Percentiles rank a stretch among this genome's conserved stretches.
phyloP scores from a whole-genome alignment of 2,888 invertebrate species.

The Spodoptera exigua region DNA sequence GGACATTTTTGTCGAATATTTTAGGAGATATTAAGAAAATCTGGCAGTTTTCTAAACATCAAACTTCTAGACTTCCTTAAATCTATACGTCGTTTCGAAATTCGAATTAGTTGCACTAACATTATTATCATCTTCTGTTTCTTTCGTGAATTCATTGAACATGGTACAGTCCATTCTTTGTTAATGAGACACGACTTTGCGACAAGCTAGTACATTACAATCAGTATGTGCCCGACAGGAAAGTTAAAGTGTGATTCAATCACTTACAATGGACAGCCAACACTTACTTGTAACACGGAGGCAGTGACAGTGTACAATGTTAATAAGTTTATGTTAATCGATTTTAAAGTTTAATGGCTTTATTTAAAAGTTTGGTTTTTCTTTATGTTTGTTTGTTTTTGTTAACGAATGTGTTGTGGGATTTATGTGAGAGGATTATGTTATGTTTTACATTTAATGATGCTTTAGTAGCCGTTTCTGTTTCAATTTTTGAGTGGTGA shows the following conservation, averaged over 20 bases:
- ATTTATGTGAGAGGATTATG: too few species aligned
- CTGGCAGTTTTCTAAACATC: too few species aligned
- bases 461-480: too few species aligned
- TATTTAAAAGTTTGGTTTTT: conserved; percentile 35
- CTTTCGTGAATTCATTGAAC: conserved; percentile 14
- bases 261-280: conserved; percentile 60
- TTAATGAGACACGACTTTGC: conserved; percentile 42
- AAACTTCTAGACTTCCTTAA: too few species aligned
- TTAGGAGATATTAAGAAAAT: too few species aligned
- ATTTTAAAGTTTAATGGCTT: conserved; percentile 51
- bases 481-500: too few species aligned
- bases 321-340: conserved; percentile 52
- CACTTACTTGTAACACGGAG: conserved; percentile 64
- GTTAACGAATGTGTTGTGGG: conserved; percentile 14
- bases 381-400: conserved; percentile 29
- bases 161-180: conserved; percentile 35
- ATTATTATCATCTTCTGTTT: neutral
- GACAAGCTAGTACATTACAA: conserved; percentile 43
- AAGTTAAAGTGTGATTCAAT: conserved; percentile 64
- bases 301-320: conserved; percentile 59
- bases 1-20: too few species aligned
- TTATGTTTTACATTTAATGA: too few species aligned
- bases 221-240: conserved; percentile 54
- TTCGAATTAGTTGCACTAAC: neutral
- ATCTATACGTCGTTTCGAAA: neutral